Base-by-base conservation (phyloP, 1,140 invertebrate genomes). In the Hycleus cichorii region DNA sequence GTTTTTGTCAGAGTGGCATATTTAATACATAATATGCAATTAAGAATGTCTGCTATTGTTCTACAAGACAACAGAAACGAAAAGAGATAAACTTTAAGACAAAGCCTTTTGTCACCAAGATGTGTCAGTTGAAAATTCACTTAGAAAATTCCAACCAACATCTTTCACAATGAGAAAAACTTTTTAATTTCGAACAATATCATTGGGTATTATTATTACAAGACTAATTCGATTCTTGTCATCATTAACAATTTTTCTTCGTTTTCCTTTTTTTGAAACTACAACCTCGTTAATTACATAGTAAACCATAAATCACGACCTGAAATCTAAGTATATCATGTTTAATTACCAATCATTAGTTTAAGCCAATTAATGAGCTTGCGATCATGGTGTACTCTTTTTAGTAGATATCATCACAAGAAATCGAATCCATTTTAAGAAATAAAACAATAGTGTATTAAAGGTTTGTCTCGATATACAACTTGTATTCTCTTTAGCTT, bases 11-110 rank as follows among this genome's bases (percentile, higher is more conserved):
- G 43, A 59, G 48, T 59, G 57, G 57, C 60, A 62, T 65, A 62
- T 63, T 66, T 66, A 64, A 64, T 66, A 60, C 57, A 66, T 66
- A 66, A 66, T 66, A 66, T 66, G 59, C 64, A 60, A 66, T 66
- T 66, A 66, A 62, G 64, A 62, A 64, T 58, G 62, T 60, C 62
- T 56, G 53, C 59, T 60, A 66, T 66, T 66, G 64, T 66, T 56
- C 59, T 54, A 9, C 32, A 11, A 38, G 56, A 55, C 45, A 61
- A 57, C 53, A 47, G 54, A 39, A 43, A 62, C 56, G 55, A 47
- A 63, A 60, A 61, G 49, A 64, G 53, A 61, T 63, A 66, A 66
- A 63, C 59, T 66, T 64, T 61, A 60, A 64, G 49, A 66, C 64
- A 66, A 66, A 64, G 54, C 46, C 64, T 66, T 66, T 66, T 66